phyloP scores from a whole-genome alignment of 1,140 invertebrate genomes.

The Paramacrobiotus metropolitanus region DNA sequence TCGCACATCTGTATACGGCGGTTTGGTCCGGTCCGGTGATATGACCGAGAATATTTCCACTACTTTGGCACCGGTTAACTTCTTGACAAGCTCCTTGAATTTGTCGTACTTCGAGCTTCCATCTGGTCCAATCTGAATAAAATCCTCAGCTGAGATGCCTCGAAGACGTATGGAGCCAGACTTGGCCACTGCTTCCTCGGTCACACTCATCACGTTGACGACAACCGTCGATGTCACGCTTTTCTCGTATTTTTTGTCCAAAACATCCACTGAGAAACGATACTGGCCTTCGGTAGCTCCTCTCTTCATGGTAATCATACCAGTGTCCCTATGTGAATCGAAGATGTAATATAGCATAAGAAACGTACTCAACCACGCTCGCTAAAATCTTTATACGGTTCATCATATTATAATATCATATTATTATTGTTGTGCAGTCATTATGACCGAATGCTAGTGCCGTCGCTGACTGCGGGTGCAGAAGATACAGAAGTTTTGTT shows the following conservation, averaged over 20 bases:
- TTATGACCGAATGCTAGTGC: no score
- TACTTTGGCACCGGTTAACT: conserved; percentile 50
- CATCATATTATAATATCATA: no score
- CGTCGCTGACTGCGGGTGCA: no score
- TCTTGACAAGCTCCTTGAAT: conserved; percentile 53
- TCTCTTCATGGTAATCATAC: conserved; percentile 80
- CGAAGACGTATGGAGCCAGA: conserved; percentile 70
- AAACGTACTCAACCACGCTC: no score
- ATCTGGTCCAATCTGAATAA: conserved; percentile 79
- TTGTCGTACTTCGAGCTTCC: conserved; percentile 46
- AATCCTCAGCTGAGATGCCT: conserved; percentile 85
- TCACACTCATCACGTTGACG: conserved; percentile 71
- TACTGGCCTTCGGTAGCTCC: conserved; percentile 62
- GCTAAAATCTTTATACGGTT: no score
- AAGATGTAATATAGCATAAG: no score
- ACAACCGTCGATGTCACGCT: conserved; percentile 75
- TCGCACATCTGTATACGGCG: conserved; percentile 67
- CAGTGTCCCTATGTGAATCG: no score
- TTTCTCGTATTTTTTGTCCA: conserved; percentile 75
- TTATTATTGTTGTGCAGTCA: no score
- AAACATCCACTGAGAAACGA: conserved; percentile 67
- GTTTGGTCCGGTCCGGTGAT: conserved; percentile 35
- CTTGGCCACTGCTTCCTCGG: conserved; percentile 78
- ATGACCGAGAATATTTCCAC: conserved; percentile 89
- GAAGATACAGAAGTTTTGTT: no score